Evolutionary conservation across 2,888 invertebrate species (phyloP), one percentile per base, ranked within the genome.

Genomic region (Agonopterix subpropinquella): DNA sequence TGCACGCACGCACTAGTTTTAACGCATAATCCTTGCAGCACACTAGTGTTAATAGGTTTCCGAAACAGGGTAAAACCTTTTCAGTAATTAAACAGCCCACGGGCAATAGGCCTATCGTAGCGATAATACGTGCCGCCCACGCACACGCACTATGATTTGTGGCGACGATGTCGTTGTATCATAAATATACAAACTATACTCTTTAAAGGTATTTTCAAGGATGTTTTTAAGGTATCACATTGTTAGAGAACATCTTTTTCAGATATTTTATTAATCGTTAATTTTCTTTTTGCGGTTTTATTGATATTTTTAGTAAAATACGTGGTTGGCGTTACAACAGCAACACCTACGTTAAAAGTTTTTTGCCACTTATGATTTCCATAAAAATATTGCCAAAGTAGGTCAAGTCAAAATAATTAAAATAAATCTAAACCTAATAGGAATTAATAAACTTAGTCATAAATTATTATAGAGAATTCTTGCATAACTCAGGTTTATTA

Each of bases 51-150:
- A 28, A 28, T 13, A 28, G 28, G 7, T 28, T 28, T 28, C 28
- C 28, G 28, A 28, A 28, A 28, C 28, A 28, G 7, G 28, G 28
- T 28, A 28, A n/a, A n/a, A 28, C 28, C 28, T 28, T 28, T 28
- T 28, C 28, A 5, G 28, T 28, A 28, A 28, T 28, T 28, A 28
- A 28, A 5, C 28, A 28, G 28, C 28, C 28, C 28, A 28, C 28
- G 28, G 18, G 28, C 28, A 7, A 28, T 4, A 28, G 28, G 28
- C 4, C 28, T 28, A 28, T 28, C 35, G 11, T 8, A 35, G 35
- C 46, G 49, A 52, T 52, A 52, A 48, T 48, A 44, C 36, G 54
- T 51, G 59, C 62, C 62, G 55, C 66, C 65, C 52, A 67, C 65
- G 64, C 62, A 44, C 42, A 44, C 45, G 44, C 43, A 2, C 51